Conservation (phyloP, 2,888 invertebrate species). For the Dynastes hyllus region DNA sequence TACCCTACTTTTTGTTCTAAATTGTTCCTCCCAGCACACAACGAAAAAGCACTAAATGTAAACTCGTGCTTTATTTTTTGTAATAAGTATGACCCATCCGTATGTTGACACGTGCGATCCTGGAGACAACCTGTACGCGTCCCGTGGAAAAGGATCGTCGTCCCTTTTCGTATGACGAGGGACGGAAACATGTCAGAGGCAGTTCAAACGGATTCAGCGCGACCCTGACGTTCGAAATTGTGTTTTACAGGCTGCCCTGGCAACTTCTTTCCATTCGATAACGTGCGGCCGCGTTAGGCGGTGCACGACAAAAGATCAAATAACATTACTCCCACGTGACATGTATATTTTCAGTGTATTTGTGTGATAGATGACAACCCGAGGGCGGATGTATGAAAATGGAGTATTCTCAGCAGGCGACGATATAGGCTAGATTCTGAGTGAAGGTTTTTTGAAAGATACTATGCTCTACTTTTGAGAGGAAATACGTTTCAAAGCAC, state of each 20-base stretch:
- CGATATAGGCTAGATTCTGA: neutral
- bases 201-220: conserved; percentile 27
- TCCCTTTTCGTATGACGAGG: conserved; percentile 3
- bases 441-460: too few species aligned
- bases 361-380: neutral
- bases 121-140: too few species aligned
- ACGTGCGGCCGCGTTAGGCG: conserved; percentile 2
- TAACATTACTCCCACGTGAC: conserved; percentile 18
- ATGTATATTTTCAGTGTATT: conserved; percentile 16
- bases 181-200: conserved; percentile 22
- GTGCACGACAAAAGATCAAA: neutral
- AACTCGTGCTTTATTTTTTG: too few species aligned
- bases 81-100: too few species aligned
- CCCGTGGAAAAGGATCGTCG: too few species aligned
- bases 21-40: too few species aligned
- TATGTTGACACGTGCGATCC: too few species aligned
- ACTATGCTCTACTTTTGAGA: too few species aligned
- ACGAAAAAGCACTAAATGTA: too few species aligned
- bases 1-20: too few species aligned
- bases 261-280: neutral
- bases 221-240: conserved; percentile 4
- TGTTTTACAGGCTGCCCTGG: conserved; percentile 10
- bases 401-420: neutral
- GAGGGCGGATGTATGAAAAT: neutral
- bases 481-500: too few species aligned